These are phyloP conservation scores for Chaetorhynchus papuensis DNA, from an alignment of 2,113 vertebrate genomes.

Conservation along the genomic window DNA sequence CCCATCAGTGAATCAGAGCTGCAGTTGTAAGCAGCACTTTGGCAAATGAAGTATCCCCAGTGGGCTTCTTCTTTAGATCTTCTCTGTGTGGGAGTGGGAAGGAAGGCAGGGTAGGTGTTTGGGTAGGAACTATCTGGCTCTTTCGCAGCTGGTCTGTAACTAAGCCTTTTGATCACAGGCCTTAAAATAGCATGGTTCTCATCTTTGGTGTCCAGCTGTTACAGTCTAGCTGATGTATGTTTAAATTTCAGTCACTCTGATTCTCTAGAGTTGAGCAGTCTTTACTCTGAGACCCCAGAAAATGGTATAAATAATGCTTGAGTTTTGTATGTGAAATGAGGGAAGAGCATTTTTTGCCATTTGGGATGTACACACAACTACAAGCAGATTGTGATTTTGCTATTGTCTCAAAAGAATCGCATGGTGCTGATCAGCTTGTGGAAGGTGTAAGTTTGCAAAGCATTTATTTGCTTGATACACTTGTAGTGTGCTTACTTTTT, in stretches of 20 bases:
- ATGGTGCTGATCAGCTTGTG: background rate
- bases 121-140: background rate
- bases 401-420: background rate
- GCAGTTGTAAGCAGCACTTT: background rate
- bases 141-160: background rate
- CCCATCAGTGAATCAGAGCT: background rate
- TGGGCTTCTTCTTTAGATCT: background rate
- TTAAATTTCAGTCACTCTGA: background rate
- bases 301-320: background rate
- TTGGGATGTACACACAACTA: background rate
- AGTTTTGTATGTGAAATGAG: background rate
- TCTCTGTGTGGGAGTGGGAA: background rate
- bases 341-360: background rate
- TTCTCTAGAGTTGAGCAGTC: background rate
- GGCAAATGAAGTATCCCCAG: background rate
- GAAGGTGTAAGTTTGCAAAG: background rate
- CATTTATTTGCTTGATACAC: background rate
- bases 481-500: background rate
- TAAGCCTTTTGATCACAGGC: background rate
- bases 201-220: background rate
- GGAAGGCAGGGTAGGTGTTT: background rate
- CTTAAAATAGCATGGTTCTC: background rate
- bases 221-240: background rate
- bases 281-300: background rate
- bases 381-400: background rate